Evolutionary conservation across 1,140 invertebrate species (phyloP).

Genomic region (Lepidurus apus): DNA sequence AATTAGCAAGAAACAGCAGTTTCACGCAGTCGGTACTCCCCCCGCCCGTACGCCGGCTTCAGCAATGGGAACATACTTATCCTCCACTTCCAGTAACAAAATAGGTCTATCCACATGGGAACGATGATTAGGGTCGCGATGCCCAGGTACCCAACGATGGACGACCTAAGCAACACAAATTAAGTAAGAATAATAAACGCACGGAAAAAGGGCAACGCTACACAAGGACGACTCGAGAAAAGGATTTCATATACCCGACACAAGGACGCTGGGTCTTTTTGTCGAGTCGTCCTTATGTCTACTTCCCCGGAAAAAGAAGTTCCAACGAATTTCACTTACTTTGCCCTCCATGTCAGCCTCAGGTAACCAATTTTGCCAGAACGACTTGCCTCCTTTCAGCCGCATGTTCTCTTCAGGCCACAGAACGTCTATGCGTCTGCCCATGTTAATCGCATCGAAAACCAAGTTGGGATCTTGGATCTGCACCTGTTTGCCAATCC

Average conservation of each 20-base stretch:
- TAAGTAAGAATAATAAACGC: neutral
- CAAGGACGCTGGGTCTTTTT: neutral
- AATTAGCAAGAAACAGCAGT: neutral
- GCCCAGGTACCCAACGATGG: slow-evolving; percentile 84
- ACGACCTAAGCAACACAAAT: slow-evolving; percentile 56
- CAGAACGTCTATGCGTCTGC: slow-evolving; percentile 77
- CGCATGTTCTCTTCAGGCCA: slow-evolving; percentile 88
- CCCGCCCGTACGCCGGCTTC: slow-evolving; percentile 63
- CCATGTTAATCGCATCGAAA: slow-evolving; percentile 84
- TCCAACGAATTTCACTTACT: slow-evolving; percentile 43
- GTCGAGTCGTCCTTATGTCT: neutral
- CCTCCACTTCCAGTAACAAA: slow-evolving; percentile 83
- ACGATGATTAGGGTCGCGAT: slow-evolving; percentile 72
- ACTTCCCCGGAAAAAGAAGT: no score
- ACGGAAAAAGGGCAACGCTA: neutral
- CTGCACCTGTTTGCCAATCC: slow-evolving; percentile 44
- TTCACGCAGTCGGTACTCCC: neutral
- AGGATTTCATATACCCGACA: neutral
- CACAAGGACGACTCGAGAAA: neutral
- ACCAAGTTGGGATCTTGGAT: slow-evolving; percentile 70
- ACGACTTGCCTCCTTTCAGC: slow-evolving; percentile 70
- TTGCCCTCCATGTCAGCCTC: slow-evolving; percentile 83
- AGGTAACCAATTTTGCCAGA: slow-evolving; percentile 85
- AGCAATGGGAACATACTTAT: slow-evolving; percentile 86
- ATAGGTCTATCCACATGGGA: slow-evolving; percentile 88